Evolutionary conservation across 2,113 vertebrate species (phyloP).

Genomic region (Otocyon megalotis): DNA sequence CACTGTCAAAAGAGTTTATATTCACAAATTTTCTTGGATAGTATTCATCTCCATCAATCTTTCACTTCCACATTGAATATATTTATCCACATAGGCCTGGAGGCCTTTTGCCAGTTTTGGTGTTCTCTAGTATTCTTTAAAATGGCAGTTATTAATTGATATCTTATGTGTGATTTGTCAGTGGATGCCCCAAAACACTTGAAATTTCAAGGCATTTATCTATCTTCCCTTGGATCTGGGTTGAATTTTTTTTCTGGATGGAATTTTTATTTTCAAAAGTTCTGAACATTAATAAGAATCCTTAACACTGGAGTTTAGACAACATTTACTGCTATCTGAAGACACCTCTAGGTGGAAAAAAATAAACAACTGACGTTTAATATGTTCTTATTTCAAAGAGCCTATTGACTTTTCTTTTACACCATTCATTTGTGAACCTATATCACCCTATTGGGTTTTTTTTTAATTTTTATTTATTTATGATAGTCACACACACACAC

Average conservation of each 20-base stretch:
- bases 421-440: background rate
- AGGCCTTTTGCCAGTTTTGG: background rate
- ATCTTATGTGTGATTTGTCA: background rate
- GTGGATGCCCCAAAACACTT: background rate
- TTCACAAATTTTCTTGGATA: background rate
- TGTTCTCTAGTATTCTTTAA: background rate
- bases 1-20: background rate
- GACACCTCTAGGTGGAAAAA: background rate
- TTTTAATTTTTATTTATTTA: too few species aligned
- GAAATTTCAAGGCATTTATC: background rate
- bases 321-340: background rate
- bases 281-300: background rate
- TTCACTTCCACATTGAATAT: background rate
- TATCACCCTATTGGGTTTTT: background rate
- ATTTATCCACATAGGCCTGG: background rate
- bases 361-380: background rate
- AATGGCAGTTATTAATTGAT: background rate
- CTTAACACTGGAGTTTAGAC: background rate
- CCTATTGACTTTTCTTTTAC: background rate
- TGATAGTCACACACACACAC: too few species aligned
- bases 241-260: slow-evolving; percentile 1
- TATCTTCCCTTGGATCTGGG: background rate
- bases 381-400: background rate
- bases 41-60: background rate
- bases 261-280: slow-evolving; percentile 25